Conservation (phyloP, 1,140 invertebrate species). For the Drusus annulatus region DNA sequence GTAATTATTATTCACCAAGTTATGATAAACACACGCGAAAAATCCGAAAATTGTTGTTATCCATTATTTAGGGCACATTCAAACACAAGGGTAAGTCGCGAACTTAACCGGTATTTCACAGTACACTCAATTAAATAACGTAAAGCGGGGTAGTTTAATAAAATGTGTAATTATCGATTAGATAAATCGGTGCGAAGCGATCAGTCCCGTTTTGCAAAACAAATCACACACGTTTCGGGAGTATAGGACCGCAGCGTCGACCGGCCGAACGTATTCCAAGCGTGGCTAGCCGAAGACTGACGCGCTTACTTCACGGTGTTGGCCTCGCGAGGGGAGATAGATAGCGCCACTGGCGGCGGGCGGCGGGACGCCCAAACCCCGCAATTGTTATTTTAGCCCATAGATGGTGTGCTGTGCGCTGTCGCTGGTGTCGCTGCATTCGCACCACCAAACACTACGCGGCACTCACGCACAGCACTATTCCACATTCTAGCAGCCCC, state of each 20-base stretch:
- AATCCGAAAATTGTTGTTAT: constrained; percentile 50
- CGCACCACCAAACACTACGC: no score
- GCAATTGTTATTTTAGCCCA: constrained; percentile 39
- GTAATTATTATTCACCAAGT: constrained; percentile 42
- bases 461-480: background rate
- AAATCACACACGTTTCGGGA: constrained; percentile 48
- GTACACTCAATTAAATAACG: constrained; percentile 42
- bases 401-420: constrained; percentile 28
- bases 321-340: constrained; percentile 20
- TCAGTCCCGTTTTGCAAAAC: constrained; percentile 50
- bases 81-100: constrained; percentile 34
- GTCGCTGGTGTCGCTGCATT: no score
- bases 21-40: constrained; percentile 47
- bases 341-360: constrained; percentile 33
- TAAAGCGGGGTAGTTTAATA: constrained; percentile 34
- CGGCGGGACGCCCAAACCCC: background rate
- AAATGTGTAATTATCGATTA: constrained; percentile 47
- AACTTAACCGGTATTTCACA: constrained; percentile 44
- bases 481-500: background rate
- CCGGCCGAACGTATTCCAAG: constrained; percentile 27
- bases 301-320: constrained; percentile 43
- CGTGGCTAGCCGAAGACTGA: constrained; percentile 47
- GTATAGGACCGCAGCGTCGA: constrained; percentile 35
- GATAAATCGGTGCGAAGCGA: constrained; percentile 44
- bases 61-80: constrained; percentile 45